Evolutionary conservation across 2,888 invertebrate genomes (phyloP).

Genomic region (Thereva unica): DNA sequence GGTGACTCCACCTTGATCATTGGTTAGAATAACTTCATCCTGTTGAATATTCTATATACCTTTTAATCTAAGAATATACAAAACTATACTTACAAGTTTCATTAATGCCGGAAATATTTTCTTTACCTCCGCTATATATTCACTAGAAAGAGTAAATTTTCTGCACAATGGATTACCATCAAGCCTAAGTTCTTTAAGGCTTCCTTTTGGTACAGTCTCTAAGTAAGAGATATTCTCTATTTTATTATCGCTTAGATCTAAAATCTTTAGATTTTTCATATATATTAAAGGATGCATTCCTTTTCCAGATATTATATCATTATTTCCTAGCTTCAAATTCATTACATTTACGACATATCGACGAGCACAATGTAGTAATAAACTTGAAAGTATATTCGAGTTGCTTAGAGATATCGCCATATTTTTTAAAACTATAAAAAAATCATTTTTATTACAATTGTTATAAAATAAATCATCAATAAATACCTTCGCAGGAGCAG

Average conservation of each 20-base stretch:
- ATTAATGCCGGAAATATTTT: constrained; percentile 38
- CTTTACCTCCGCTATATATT: constrained; percentile 38
- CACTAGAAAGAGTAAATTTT: constrained; percentile 22
- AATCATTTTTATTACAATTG: not conserved
- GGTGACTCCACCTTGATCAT: not conserved
- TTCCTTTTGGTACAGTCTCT: constrained; percentile 30
- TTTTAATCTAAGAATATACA: not conserved
- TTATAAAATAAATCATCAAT: not conserved
- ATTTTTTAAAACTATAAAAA: constrained; percentile 30
- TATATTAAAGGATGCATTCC: constrained; percentile 37
- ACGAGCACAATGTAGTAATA: constrained; percentile 34
- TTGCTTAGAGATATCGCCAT: constrained; percentile 34
- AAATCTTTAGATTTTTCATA: constrained; percentile 39
- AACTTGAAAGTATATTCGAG: constrained; percentile 21
- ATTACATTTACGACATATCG: constrained; percentile 36
- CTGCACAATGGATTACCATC: constrained; percentile 43
- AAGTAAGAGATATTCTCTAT: constrained; percentile 37
- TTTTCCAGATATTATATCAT: constrained; percentile 38
- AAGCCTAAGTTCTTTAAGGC: constrained; percentile 36
- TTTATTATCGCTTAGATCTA: constrained; percentile 40
- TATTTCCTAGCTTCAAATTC: constrained; percentile 34
- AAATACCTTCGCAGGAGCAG: constrained; percentile 19
- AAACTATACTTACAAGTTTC: constrained; percentile 36
- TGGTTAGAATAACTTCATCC: constrained; percentile 36
- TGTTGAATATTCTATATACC: not conserved